Percentiles rank a stretch among this genome's conserved stretches.
Evolutionary conservation across 2,113 vertebrate species (phyloP).

Genomic region (Phalacrocorax brasilianus): DNA sequence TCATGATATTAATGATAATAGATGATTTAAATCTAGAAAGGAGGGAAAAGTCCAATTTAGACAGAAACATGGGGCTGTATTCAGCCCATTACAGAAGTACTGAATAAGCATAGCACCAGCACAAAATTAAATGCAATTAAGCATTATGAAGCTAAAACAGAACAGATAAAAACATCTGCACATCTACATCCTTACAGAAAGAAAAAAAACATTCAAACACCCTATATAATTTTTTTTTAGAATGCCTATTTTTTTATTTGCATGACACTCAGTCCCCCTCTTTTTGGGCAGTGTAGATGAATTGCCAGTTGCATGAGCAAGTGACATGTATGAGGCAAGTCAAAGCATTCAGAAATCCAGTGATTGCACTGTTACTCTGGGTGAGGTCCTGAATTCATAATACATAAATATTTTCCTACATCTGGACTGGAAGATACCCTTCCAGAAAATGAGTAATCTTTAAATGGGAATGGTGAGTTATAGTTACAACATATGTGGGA

Average conservation of each 20-base stretch:
- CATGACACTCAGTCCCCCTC: neutral
- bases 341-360: neutral
- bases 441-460: neutral
- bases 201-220: neutral
- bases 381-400: neutral
- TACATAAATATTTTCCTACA: neutral
- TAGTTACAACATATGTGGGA: rapidly evolving
- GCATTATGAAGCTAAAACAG: neutral
- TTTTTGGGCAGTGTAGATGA: neutral
- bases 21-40: neutral
- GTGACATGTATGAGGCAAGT: neutral
- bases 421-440: neutral
- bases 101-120: neutral
- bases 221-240: neutral
- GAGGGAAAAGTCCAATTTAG: neutral
- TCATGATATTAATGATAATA: neutral
- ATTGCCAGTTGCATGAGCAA: rapidly evolving
- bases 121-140: neutral
- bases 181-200: neutral
- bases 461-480: neutral
- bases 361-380: neutral
- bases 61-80: neutral
- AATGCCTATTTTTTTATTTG: neutral
- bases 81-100: neutral
- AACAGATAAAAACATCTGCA: neutral